Evolutionary conservation across 2,113 vertebrate genomes (phyloP), one percentile per base, ranked within the genome.

Genomic region (Pionites leucogaster): DNA sequence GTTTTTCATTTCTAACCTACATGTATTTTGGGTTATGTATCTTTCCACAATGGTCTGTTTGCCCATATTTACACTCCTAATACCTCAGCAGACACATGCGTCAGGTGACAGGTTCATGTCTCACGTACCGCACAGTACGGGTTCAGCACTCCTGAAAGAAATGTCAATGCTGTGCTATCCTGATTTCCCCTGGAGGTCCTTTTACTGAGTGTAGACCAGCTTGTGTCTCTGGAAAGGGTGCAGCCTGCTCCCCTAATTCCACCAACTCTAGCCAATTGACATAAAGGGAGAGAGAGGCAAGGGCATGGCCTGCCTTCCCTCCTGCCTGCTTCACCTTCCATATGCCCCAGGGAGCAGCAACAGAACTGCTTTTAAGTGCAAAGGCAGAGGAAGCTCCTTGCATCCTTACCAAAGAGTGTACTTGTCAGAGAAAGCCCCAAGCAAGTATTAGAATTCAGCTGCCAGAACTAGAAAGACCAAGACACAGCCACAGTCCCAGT

Each of bases 381-480:
- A 90, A 88, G 76, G 50, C 71, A 71, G 79, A 53, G 82, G 76
- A 78, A 80, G 82, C 29, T 88, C 86, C 72, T 31, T 35, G 20
- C 52, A 60, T 79, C 82, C 72, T 49, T 3, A 69, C 92, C 83
- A 79, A 76, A 72, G 90, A 92, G 65, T 7, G 7, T 3, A 37
- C 77, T 87, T 79, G 88, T 87, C 88, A 93, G 80, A 92, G 82
- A 93, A 75, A 94, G 93, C 93, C 86, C 93, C 8, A 0, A 93
- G 95, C 74, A 50, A 94, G 65, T 84, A 94, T 92, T 88, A 95
- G 91, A 79, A 94, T 94, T 95, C 93, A 92, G 88, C 82, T 94
- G 90, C 95, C 91, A 96, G 91, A 95, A 96, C 88, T 87, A 96
- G 93, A 94, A 96, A 88, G 86, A 92, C 92, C 93, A 95, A 95